A percentile compares a stretch with the other conserved stretches of the same genome.
Evolutionary conservation across 1,140 invertebrate species (phyloP).

Genomic region (Hyposmocoma kahamanoa): DNA sequence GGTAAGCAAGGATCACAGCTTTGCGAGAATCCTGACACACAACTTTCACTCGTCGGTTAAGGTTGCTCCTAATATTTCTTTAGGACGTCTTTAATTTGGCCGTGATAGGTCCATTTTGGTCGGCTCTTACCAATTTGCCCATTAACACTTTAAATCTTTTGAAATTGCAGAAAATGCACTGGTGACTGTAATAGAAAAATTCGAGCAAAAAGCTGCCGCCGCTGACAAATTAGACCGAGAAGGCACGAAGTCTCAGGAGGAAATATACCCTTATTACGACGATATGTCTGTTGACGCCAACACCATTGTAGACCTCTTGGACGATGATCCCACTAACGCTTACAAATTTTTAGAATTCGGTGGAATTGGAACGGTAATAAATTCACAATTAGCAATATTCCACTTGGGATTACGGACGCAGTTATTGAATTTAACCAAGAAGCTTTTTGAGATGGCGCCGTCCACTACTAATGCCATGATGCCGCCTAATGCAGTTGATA

Average conservation of each 20-base stretch:
- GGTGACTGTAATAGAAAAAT: conserved; percentile 14
- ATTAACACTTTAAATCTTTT: no score
- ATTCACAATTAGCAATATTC: conserved; percentile 20
- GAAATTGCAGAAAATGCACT: conserved; percentile 14
- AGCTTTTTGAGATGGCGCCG: conserved; percentile 31
- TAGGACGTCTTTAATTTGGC: no score
- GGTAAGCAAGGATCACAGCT: no score
- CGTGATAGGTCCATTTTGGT: no score
- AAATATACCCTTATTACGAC: conserved; percentile 6
- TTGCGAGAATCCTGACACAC: no score
- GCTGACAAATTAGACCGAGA: conserved; percentile 20
- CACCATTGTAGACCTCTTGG: conserved; percentile 4
- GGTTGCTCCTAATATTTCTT: no score
- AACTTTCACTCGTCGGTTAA: no score
- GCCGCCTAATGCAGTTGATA: conserved; percentile 35
- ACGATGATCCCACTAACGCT: conserved; percentile 22
- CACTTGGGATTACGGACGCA: conserved; percentile 22
- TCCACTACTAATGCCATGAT: conserved; percentile 29
- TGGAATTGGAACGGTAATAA: conserved; percentile 35
- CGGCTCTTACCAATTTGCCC: no score
- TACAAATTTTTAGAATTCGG: conserved; percentile 38
- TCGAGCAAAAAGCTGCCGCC: conserved; percentile 11
- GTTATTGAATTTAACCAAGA: conserved; percentile 31
- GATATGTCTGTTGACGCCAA: neutral
- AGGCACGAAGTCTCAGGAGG: conserved; percentile 18